These are phyloP conservation scores for Indicator maculatus DNA, from an alignment of 2,113 vertebrate species.

Conservation along the genomic window DNA sequence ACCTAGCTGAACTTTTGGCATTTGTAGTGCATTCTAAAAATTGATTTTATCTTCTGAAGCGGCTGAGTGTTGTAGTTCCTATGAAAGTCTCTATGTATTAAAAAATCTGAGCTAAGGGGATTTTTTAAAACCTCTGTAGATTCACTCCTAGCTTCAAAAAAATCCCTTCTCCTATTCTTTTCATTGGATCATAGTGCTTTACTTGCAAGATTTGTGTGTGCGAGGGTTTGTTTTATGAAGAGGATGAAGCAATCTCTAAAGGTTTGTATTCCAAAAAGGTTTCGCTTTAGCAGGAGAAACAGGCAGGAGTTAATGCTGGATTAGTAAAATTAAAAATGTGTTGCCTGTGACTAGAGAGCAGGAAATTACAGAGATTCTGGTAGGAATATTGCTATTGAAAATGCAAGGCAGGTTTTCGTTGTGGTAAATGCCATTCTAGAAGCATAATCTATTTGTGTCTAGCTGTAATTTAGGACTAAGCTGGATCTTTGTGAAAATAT, in stretches of 20 bases:
- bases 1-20: not conserved
- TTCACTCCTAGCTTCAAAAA: not conserved
- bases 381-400: not conserved
- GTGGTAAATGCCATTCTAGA: not conserved
- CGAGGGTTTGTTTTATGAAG: not conserved
- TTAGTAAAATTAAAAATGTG: not conserved
- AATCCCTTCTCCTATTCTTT: not conserved
- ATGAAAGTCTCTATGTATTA: not conserved
- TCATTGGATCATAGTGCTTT: not conserved
- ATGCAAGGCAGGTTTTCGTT: not conserved
- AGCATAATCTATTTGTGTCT: not conserved
- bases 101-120: not conserved
- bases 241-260: not conserved
- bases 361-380: not conserved
- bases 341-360: not conserved
- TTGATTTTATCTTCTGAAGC: not conserved
- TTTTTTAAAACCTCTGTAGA: not conserved
- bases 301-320: not conserved
- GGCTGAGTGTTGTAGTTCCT: not conserved
- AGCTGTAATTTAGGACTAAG: not conserved
- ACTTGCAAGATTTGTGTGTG: not conserved
- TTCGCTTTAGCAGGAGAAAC: not conserved
- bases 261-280: not conserved
- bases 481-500: not conserved
- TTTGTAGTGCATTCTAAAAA: not conserved